Base-by-base conservation (phyloP, 30 jellyfish, hydroid and myxozoan genomes). In the Turritopsis dohrnii region DNA sequence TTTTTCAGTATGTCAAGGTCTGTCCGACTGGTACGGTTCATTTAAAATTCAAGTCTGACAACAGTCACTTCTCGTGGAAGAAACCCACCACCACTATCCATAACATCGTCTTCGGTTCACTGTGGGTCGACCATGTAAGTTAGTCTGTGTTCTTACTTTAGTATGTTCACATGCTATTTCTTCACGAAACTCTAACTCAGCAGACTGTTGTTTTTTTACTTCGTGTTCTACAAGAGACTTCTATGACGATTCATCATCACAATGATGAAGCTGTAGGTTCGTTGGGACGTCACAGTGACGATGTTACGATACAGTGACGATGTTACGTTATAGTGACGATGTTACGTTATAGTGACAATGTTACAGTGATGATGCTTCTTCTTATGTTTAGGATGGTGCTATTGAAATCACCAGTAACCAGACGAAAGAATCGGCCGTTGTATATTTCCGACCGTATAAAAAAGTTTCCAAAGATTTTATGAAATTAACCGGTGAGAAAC, bases 41-140 rank as follows among this genome's bases (percentile, higher is more conserved):
- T 81, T 75, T 92, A 81, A 81, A 71, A 75, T 87, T 92, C 86
- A 92, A 92, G 53, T 74, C 83, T 16, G 96, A 92, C 84, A 84
- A 87, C 52, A 23, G 75, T 66, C 97, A 92, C 81, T 92, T 83
- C 71, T 92, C 97, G 52, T 92, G 97, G 97, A 84, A 52, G 66
- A 92, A 92, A 71, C 97, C 97, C 24, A 83, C 72, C 66, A 92
- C 97, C 29, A 86, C 84, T 66, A 87, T 92, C 53, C 97, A 92
- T 65, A 92, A 92, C 84, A 92, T 92, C 74, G 95, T 92, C 52
- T 86, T 92, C 66, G 97, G 97, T 69, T 72, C 93, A 5, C 95
- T 92, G 9, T 92, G 96, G 96, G 97, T 86, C 81, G 97, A 92
- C 66, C 97, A 92, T 74, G 97, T 92, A 74, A 84, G 97, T 86